These are phyloP conservation scores for Huso huso DNA, from an alignment of 2,797 vertebrate genomes.

Conservation along the genomic window DNA sequence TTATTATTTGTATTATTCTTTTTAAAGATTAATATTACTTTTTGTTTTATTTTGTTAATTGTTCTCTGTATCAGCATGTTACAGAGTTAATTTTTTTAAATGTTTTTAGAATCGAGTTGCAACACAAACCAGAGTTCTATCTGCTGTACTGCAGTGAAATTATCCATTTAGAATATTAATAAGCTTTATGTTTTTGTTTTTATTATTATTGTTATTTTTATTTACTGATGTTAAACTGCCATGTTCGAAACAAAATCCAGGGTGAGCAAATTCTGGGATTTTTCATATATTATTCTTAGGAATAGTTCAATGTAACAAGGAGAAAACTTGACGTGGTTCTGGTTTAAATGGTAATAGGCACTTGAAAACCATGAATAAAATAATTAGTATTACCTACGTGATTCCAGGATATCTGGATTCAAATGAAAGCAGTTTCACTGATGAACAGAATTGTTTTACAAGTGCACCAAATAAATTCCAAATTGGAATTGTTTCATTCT, in stretches of 20 bases:
- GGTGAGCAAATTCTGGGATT: conserved; percentile 92
- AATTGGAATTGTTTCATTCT: conserved; percentile 99
- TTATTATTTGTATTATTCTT: conserved; percentile 19
- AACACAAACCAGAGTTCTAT: conserved; percentile 40
- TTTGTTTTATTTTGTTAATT: conserved; percentile 37
- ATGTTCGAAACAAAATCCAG: conserved; percentile 90
- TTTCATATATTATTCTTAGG: conserved; percentile 99
- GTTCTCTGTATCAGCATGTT: conserved; percentile 43
- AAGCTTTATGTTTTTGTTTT: conserved; percentile 37
- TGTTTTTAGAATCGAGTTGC: conserved; percentile 39
- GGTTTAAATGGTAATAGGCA: conserved; percentile 80
- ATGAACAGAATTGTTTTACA: conserved; percentile 91
- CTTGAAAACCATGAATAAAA: conserved; percentile 65
- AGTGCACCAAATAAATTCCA: conserved; percentile 92
- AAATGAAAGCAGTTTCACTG: conserved; percentile 74
- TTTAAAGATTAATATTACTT: conserved; percentile 27
- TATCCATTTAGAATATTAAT: conserved; percentile 42
- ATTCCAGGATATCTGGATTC: conserved; percentile 78
- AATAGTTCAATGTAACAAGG: conserved; percentile 95
- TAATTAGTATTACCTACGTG: conserved; percentile 72
- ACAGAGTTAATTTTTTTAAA: conserved; percentile 35
- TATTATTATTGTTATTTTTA: conserved; percentile 59
- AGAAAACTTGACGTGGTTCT: conserved; percentile 92
- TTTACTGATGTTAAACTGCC: conserved; percentile 81
- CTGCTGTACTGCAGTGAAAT: conserved; percentile 53